These are phyloP conservation scores for Harpagoxenus sublaevis DNA, from an alignment of 2,888 invertebrate species.

Conservation along the genomic window DNA sequence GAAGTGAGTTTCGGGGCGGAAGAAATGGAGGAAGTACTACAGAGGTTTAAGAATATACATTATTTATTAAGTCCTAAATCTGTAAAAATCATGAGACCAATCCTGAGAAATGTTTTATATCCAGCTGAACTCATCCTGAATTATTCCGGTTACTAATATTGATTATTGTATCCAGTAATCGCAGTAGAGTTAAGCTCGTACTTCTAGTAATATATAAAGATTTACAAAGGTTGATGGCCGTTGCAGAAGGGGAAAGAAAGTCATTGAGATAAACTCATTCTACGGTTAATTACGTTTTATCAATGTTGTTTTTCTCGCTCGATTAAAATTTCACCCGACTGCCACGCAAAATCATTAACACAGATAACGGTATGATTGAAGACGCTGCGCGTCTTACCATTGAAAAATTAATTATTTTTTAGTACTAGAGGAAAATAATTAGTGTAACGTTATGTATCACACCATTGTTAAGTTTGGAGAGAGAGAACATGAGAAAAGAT, in stretches of 20 bases:
- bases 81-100: neutral
- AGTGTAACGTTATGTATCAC: neutral
- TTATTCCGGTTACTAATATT: neutral
- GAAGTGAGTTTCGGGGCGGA: conserved; percentile 28
- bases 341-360: conserved; percentile 28
- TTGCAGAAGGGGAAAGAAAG: conserved; percentile 15
- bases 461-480: neutral
- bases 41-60: neutral
- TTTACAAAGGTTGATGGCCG: conserved; percentile 26
- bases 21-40: conserved; percentile 38
- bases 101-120: neutral
- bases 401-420: neutral
- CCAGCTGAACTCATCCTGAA: neutral
- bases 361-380: neutral
- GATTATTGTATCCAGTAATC: neutral
- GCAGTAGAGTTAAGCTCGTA: neutral
- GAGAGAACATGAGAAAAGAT: neutral
- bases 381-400: neutral
- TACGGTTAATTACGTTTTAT: conserved; percentile 35
- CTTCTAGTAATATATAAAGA: neutral
- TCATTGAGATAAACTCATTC: conserved; percentile 26
- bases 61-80: neutral
- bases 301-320: conserved; percentile 25
- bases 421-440: neutral
- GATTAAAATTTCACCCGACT: conserved; percentile 29